These are phyloP conservation scores for Drosophila mayri DNA, from an alignment of 1,140 invertebrate genomes.

Conservation along the genomic window DNA sequence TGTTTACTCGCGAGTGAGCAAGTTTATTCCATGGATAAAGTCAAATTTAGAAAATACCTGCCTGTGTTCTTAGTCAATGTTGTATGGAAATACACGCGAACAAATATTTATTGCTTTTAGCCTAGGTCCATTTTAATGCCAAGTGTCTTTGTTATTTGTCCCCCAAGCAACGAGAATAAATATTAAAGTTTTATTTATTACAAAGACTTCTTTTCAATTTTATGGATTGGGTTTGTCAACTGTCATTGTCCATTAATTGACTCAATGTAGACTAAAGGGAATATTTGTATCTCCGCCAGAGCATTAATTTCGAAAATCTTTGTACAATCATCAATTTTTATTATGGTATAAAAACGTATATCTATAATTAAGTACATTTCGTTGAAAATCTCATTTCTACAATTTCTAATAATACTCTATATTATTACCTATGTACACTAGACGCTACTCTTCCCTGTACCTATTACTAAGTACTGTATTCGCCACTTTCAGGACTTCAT, in stretches of 20 bases:
- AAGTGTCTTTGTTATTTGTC: constrained; percentile 34
- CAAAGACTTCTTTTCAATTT: not conserved
- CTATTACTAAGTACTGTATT: constrained; percentile 42
- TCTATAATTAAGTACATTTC: constrained; percentile 15
- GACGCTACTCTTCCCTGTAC: constrained; percentile 21
- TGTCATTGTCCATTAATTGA: no score
- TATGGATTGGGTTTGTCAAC: not conserved
- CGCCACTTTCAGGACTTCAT: constrained; percentile 76
- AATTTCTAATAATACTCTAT: constrained; percentile 22
- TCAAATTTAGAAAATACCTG: constrained; percentile 84
- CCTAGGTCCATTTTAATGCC: constrained; percentile 25
- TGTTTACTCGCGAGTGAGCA: constrained; percentile 84
- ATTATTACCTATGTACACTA: not conserved
- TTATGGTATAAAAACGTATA: constrained; percentile 15
- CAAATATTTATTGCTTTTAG: constrained; percentile 41
- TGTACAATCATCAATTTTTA: constrained; percentile 16
- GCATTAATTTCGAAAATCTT: not conserved
- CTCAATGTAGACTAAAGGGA: no score
- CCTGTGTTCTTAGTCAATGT: constrained; percentile 76
- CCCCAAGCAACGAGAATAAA: constrained; percentile 23
- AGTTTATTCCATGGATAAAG: constrained; percentile 84
- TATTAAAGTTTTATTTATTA: constrained; percentile 27
- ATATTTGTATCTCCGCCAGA: not conserved
- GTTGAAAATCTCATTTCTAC: constrained; percentile 1
- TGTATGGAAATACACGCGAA: constrained; percentile 28